A percentile compares a stretch with the other conserved stretches of the same genome.
Conservation (phyloP, 2,797 vertebrate species). For the Halcyon smyrnensis region DNA sequence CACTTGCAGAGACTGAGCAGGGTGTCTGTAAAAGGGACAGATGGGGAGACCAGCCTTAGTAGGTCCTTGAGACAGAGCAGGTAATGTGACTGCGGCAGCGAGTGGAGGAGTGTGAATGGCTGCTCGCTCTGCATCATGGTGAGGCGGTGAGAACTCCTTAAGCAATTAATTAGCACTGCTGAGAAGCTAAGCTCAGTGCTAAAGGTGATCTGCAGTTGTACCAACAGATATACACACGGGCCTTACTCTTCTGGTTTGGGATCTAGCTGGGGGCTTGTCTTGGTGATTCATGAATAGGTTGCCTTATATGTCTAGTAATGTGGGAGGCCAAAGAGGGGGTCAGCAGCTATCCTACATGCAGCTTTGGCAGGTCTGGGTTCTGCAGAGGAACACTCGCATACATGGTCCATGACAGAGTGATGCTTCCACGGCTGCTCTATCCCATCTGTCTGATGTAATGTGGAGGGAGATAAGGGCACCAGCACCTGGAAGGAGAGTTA, state of each 20-base stretch:
- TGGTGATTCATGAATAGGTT: not conserved
- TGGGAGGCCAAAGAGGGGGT: not conserved
- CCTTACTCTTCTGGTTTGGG: not conserved
- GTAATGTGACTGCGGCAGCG: slow-evolving; percentile 5
- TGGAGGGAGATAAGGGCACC: not conserved
- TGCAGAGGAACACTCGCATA: not conserved
- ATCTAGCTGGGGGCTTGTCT: not conserved
- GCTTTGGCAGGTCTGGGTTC: not conserved
- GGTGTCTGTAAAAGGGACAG: not conserved
- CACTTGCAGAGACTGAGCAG: fast-evolving
- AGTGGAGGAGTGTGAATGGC: not conserved
- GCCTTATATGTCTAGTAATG: not conserved
- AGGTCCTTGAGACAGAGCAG: slow-evolving; percentile 4
- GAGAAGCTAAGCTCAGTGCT: slow-evolving; percentile 50
- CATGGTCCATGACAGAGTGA: fast-evolving
- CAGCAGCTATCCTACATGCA: not conserved
- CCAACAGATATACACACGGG: not conserved
- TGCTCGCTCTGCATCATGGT: not conserved
- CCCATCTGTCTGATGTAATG: too few species aligned
- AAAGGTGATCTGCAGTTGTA: slow-evolving; percentile 19
- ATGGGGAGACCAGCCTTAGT: not conserved
- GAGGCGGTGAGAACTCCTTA: slow-evolving; percentile 44
- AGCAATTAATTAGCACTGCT: slow-evolving; percentile 65
- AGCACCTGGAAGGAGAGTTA: not conserved
- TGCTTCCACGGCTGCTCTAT: not conserved